A percentile compares a stretch with the other conserved stretches of the same genome.
phyloP scores from a whole-genome alignment of 2,113 vertebrate species.

The Brachypodius melanocephalos region DNA sequence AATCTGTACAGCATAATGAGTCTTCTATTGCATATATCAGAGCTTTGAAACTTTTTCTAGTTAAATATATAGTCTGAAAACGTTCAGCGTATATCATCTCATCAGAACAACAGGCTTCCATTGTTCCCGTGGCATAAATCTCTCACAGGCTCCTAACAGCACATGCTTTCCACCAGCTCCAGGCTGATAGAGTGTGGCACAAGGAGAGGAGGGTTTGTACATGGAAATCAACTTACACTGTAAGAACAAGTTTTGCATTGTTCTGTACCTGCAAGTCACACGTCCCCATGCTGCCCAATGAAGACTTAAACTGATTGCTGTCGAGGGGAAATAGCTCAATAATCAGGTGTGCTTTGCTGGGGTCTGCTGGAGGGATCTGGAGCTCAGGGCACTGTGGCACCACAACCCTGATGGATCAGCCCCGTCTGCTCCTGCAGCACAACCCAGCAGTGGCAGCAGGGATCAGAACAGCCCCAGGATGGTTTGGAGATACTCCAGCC shows the following conservation, averaged over 20 bases:
- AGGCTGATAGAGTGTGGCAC: background rate
- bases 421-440: background rate
- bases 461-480: rapidly evolving
- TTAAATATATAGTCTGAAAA: slow-evolving; percentile 34
- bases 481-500: background rate
- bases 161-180: slow-evolving; percentile 20
- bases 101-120: slow-evolving; percentile 55
- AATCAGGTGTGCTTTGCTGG: background rate
- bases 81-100: slow-evolving; percentile 30
- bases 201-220: background rate
- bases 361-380: background rate
- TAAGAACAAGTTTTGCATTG: slow-evolving; percentile 54
- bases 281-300: background rate
- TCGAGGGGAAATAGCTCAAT: background rate
- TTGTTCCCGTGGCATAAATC: slow-evolving; percentile 56
- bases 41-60: slow-evolving; percentile 32
- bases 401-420: background rate
- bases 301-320: background rate
- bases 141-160: slow-evolving; percentile 17
- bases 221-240: slow-evolving; percentile 30
- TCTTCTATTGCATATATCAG: slow-evolving; percentile 49
- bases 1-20: slow-evolving; percentile 30
- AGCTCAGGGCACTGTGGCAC: background rate
- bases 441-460: rapidly evolving
- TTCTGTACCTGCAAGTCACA: slow-evolving; percentile 14